Conservation (phyloP, 2,888 invertebrate species). For the Papilio protenor region DNA sequence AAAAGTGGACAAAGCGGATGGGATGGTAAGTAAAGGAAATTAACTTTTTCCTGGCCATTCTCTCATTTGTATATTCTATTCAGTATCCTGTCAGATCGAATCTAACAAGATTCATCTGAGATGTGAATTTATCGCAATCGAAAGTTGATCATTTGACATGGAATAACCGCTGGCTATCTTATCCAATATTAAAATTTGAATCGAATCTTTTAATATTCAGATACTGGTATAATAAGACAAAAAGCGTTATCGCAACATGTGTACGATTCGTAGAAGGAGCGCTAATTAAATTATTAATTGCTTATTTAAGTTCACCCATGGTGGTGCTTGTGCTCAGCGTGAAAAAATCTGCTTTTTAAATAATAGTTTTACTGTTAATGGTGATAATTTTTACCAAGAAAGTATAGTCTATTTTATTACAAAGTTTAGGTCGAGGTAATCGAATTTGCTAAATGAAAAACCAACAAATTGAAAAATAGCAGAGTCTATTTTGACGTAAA, state of each 20-base stretch:
- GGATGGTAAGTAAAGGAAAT: too few species aligned
- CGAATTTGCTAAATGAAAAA: neutral
- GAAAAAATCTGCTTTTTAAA: neutral
- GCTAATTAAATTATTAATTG: conserved; percentile 6
- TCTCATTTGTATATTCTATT: too few species aligned
- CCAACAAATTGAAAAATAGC: neutral
- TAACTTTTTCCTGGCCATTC: too few species aligned
- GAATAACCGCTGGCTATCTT: too few species aligned
- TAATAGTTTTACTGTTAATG: neutral
- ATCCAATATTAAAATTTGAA: neutral
- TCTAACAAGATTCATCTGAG: too few species aligned
- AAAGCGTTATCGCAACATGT: conserved; percentile 4
- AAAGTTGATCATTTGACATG: too few species aligned
- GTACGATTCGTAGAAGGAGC: neutral
- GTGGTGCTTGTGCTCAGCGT: neutral
- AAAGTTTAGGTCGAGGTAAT: neutral
- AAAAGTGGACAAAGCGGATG: too few species aligned
- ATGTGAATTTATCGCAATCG: too few species aligned
- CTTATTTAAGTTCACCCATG: neutral
- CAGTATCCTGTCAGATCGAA: too few species aligned
- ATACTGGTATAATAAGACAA: neutral
- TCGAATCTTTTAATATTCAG: neutral
- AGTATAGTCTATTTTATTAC: neutral
- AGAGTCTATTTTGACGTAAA: neutral
- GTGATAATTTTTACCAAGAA: neutral